These are phyloP conservation scores for Diachasma alloeum DNA, from an alignment of 1,140 invertebrate genomes.

Conservation along the genomic window DNA sequence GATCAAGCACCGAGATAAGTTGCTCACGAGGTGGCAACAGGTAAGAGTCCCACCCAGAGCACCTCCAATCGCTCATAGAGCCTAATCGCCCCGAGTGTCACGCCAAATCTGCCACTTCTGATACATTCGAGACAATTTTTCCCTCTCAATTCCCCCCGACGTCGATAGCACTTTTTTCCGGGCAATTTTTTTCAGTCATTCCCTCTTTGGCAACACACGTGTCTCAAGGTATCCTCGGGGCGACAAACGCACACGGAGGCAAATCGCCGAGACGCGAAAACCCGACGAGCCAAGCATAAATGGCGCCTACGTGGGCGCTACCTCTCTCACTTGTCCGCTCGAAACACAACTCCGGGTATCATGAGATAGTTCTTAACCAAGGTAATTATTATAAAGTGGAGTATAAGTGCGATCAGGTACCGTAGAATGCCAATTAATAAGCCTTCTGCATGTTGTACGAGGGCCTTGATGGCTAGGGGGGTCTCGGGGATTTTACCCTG, in stretches of 20 bases:
- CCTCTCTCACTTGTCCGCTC: not conserved
- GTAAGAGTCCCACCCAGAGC: too few species aligned
- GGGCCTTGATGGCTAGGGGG: not conserved
- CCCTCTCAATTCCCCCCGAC: not conserved
- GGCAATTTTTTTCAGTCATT: not conserved
- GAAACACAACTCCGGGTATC: not conserved
- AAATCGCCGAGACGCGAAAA: not conserved
- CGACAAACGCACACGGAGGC: not conserved
- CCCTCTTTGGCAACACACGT: not conserved
- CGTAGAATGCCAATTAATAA: conserved; percentile 41
- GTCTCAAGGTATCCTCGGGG: conserved; percentile 8
- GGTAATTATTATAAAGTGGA: conserved; percentile 50
- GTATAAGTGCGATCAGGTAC: conserved; percentile 35
- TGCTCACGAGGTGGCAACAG: too few species aligned
- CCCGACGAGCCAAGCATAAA: conserved; percentile 43
- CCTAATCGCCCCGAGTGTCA: not conserved
- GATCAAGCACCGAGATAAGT: too few species aligned
- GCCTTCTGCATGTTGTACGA: not conserved
- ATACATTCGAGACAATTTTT: not conserved
- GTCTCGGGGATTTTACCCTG: conserved; percentile 22
- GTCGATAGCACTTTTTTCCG: not conserved
- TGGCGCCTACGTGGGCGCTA: conserved; percentile 55
- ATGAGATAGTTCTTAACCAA: conserved; percentile 32
- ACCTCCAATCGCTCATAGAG: too few species aligned
- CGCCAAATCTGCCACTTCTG: not conserved